A percentile compares a stretch with the other conserved stretches of the same genome.
These are phyloP conservation scores for Piprites chloris DNA, from an alignment of 2,113 vertebrate genomes.

Conservation along the genomic window DNA sequence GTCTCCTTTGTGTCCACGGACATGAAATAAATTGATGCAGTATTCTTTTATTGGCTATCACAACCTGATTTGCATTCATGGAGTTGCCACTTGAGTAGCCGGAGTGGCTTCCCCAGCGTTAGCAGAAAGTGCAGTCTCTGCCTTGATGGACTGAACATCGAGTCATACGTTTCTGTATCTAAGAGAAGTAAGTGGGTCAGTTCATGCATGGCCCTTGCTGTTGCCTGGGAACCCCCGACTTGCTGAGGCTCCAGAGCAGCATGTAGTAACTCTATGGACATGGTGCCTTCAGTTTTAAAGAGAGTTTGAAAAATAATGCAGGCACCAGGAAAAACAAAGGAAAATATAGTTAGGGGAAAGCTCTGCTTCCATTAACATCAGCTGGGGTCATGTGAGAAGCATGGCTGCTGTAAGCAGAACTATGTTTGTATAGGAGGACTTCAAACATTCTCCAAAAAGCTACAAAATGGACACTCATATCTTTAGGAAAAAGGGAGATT, in stretches of 20 bases:
- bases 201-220: neutral
- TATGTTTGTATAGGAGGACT: neutral
- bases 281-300: neutral
- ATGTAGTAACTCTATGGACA: accelerated
- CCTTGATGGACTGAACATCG: neutral
- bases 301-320: neutral
- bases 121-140: neutral
- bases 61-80: constrained; percentile 42
- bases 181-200: neutral
- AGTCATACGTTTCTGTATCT: accelerated
- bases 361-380: neutral
- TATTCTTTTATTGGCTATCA: constrained; percentile 42
- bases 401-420: too few species aligned
- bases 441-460: neutral
- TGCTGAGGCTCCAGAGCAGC: neutral
- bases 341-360: neutral
- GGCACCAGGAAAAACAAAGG: neutral
- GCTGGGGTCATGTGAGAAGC: accelerated
- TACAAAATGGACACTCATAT: too few species aligned
- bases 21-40: constrained; percentile 20
- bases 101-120: neutral
- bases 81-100: neutral
- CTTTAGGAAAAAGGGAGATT: neutral
- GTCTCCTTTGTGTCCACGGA: constrained; percentile 6
- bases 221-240: neutral